Evolutionary conservation across 2,888 invertebrate genomes (phyloP), one percentile per base, ranked within the genome.

Genomic region (Napeogenes inachia): DNA sequence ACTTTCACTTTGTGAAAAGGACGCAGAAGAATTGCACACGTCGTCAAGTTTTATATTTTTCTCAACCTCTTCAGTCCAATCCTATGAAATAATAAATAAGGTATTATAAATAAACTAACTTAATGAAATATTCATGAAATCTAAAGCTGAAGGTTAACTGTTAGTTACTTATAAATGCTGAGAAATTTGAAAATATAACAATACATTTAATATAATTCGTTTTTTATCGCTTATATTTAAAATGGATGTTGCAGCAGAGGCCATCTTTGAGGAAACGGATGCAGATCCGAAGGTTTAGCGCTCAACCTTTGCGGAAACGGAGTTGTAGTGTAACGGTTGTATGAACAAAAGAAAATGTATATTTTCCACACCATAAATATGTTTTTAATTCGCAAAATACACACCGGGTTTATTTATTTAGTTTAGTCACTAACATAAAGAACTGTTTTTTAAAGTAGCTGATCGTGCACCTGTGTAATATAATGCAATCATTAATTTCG

Each of bases 41-140:
- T 89, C 89, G 71, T 89, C 90, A 30, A 90, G 70, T 74, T 87
- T 87, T 59, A 87, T 87, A 66, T 88, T 85, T 67, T 88, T 89
- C 69, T 91, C 91, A 8, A 90, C 89, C 80, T 91, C 91, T 68
- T 91, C 90, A 64, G 85, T 89, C 91, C 91, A 91, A 73, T 91
- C 91, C 91, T 91, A 54, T 60, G 60, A 68, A 58, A 42, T 42
- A 57, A 21, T 13, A 12, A 13, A 50, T n/a, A 21, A 45, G 35
- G 3, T 13, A 54, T n/a, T 6, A 50, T 58, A 45, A 58, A 32
- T 35, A 59, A 10, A 50, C 2, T 50, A 50, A 50, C 30, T 2
- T 47, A 2, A 47, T n/a, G 3, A 13, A 47, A n/a, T 3, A 13
- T 2, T 47, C 21, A 21, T 21, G 21, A 21, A 21, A 21, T 21